A percentile compares a stretch with the other conserved stretches of the same genome.
phyloP scores from a whole-genome alignment of 2,888 invertebrate genomes.

The Drosophila affinis region DNA sequence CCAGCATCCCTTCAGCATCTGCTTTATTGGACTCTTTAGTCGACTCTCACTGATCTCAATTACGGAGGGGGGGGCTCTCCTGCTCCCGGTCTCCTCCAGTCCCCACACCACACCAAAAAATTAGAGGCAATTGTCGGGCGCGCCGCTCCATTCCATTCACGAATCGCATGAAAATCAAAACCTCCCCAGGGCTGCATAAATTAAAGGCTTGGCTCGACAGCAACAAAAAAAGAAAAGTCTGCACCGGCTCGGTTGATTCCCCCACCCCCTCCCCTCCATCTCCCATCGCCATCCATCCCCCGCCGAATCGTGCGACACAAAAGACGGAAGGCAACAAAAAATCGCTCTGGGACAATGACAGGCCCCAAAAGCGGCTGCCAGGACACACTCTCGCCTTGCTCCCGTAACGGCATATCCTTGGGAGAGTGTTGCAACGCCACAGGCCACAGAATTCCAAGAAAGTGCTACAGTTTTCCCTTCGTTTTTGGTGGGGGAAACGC shows the following conservation, averaged over 20 bases:
- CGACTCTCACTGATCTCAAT: slow-evolving; percentile 39
- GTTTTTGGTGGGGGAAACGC: slow-evolving; percentile 27
- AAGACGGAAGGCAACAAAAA: slow-evolving; percentile 62
- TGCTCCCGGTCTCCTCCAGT: not conserved
- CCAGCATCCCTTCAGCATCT: not conserved
- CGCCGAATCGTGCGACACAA: slow-evolving; percentile 12
- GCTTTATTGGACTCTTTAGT: not conserved
- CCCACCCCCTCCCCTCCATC: not conserved
- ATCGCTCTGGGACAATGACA: slow-evolving; percentile 72
- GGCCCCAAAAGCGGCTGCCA: slow-evolving; percentile 64
- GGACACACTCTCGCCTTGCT: slow-evolving; percentile 56
- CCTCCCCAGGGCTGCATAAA: slow-evolving; percentile 81
- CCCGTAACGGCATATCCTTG: slow-evolving; percentile 71
- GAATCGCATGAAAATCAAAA: slow-evolving; percentile 67
- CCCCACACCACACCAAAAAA: slow-evolving; percentile 26
- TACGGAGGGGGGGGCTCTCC: slow-evolving; percentile 13
- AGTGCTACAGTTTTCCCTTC: slow-evolving; percentile 65
- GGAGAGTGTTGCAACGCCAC: slow-evolving; percentile 53
- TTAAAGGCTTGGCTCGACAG: slow-evolving; percentile 75
- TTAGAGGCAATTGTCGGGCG: slow-evolving; percentile 54
- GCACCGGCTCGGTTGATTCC: slow-evolving; percentile 25
- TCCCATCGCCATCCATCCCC: not conserved
- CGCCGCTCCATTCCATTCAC: slow-evolving; percentile 43
- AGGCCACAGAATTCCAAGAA: slow-evolving; percentile 64
- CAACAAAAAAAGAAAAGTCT: slow-evolving; percentile 25